A percentile compares a stretch with the other conserved stretches of the same genome.
Conservation (phyloP, 2,113 vertebrate species). For the Laterallus jamaicensis region DNA sequence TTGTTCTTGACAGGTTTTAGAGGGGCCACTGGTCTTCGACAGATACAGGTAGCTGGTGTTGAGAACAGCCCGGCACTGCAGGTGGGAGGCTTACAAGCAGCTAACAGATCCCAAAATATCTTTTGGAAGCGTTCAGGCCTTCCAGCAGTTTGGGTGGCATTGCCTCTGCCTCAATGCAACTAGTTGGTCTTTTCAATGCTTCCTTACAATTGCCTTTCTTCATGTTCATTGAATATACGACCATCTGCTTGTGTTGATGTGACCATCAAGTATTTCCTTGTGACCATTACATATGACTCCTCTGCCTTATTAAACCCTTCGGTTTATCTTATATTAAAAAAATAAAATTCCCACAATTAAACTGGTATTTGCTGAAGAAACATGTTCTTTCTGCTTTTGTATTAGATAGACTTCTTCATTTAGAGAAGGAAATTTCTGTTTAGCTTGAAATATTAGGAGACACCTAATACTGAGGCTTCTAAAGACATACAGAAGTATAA, state of each 20-base stretch:
- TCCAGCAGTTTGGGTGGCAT: background rate
- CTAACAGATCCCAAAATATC: background rate
- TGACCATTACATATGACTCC: background rate
- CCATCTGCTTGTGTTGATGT: background rate
- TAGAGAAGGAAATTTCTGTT: background rate
- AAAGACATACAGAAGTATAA: background rate
- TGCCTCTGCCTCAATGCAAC: background rate
- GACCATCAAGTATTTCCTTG: too few relatives aligned
- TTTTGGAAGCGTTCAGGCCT: background rate
- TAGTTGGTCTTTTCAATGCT: background rate
- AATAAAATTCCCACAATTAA: background rate
- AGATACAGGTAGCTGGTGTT: background rate
- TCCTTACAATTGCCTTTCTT: background rate
- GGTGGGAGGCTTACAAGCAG: background rate
- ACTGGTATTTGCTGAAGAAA: background rate
- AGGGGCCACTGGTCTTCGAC: rapidly evolving
- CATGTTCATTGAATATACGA: background rate
- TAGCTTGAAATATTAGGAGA: background rate
- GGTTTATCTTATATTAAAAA: background rate
- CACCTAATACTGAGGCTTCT: background rate
- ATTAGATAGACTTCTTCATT: background rate
- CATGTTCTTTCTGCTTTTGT: background rate
- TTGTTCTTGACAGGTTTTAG: background rate
- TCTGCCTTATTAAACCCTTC: background rate
- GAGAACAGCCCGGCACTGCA: background rate